These are phyloP conservation scores for Heloderma charlesbogerti DNA, from an alignment of 2,113 vertebrate species.

Conservation along the genomic window DNA sequence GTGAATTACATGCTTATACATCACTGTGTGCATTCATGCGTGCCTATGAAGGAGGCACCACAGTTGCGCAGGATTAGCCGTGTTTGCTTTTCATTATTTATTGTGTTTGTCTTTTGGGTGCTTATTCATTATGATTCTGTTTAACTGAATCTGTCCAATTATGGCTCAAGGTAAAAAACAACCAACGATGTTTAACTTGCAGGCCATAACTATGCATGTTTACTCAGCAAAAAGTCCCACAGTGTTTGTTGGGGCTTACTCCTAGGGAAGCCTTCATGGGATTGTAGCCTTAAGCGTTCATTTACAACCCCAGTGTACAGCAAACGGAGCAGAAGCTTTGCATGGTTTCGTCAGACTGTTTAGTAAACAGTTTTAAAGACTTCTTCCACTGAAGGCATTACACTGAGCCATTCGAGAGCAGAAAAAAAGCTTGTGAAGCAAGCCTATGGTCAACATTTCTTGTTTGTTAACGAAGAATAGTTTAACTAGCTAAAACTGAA, in stretches of 20 bases:
- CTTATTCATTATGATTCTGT: neutral
- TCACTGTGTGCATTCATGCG: neutral
- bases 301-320: neutral
- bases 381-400: neutral
- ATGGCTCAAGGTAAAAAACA: neutral
- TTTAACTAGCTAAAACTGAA: neutral
- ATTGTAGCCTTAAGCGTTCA: neutral
- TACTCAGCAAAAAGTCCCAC: neutral
- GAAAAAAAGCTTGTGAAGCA: neutral
- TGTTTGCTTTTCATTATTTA: neutral
- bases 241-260: neutral
- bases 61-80: neutral
- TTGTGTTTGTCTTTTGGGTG: neutral
- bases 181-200: neutral
- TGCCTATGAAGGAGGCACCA: neutral
- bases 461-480: neutral
- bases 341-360: neutral
- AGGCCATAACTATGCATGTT: neutral
- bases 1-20: neutral
- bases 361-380: neutral
- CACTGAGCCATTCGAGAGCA: neutral
- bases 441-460: neutral
- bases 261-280: neutral
- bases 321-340: neutral
- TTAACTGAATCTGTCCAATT: neutral